These are phyloP conservation scores for Elanus axillaris DNA, from an alignment of 2,113 vertebrate species.

Conservation along the genomic window DNA sequence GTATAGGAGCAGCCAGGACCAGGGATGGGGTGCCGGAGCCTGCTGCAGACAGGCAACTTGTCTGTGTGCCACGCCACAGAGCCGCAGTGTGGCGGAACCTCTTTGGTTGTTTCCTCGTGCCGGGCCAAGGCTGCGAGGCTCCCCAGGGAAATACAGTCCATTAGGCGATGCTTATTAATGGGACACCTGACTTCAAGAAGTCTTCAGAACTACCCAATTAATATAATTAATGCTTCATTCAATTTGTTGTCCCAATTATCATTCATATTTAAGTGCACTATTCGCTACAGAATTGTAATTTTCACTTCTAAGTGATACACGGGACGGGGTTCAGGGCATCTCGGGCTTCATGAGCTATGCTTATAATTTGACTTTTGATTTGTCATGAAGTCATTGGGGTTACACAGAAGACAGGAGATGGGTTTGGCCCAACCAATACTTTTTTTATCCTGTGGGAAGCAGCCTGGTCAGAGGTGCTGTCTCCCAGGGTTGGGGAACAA, in stretches of 20 bases:
- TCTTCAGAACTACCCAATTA: background rate
- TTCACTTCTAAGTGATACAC: background rate
- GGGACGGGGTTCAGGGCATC: background rate
- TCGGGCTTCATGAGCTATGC: background rate
- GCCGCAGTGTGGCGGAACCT: accelerated
- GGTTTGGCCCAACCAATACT: background rate
- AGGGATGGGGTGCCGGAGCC: background rate
- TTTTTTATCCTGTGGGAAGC: background rate
- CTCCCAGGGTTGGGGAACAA: background rate
- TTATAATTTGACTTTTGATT: background rate
- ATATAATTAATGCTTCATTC: background rate
- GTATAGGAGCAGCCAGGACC: background rate
- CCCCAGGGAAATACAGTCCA: background rate
- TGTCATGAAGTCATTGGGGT: background rate
- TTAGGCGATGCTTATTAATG: background rate
- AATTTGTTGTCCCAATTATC: background rate
- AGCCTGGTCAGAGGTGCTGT: background rate
- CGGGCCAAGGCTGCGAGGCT: accelerated
- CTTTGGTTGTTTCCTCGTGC: background rate
- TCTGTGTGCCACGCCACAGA: background rate
- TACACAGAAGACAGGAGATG: background rate
- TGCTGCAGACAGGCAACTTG: background rate
- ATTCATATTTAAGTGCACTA: background rate
- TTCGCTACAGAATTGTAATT: background rate
- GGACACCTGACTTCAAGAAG: background rate